Evolutionary conservation across 92 coral and sea anemone genomes (phyloP), one percentile per base, ranked within the genome.

Genomic region (Umimayanthus chanpuru): DNA sequence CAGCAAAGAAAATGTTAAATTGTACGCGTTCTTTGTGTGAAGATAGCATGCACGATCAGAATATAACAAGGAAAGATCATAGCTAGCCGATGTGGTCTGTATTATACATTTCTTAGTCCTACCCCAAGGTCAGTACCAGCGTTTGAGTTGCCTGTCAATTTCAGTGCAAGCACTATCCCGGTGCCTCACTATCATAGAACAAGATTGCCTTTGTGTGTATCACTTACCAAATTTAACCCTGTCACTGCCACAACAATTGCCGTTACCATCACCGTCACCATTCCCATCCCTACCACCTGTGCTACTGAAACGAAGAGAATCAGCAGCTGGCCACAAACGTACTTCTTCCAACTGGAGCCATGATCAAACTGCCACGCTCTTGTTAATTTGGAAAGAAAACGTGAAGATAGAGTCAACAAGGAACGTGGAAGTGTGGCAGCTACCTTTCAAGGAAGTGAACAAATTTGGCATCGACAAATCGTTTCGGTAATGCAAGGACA

Each of bases 311-410:
- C 47, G 12, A 38, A 75, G 9, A 75, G 50, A 75, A 39, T 75
- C 79, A 75, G 79, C 47, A 75, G 50, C 55, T 75, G 79, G 79
- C 53, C 79, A 38, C 49, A 39, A 75, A 75, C 79, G 43, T 29
- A 75, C 39, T 38, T 75, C 79, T 75, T 75, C 29, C 79, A 39
- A 75, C 79, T 47, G 50, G 50, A 47, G 11, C 11, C 50, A 47
- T 47, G 50, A 47, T 47, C 50, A 47, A 47, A 47, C 0, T 47
- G 50, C 50, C 50, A 47, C 50, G 50, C 50, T 47, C 10, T 11
- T 47, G 50, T 47, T 11, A 47, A 7, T 9, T 47, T 47, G 50
- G 50, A 47, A 47, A 47, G 50, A 47, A 47, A 47, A 9, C 50
- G 50, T 11, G 16, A 53, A 47, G 50, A 47, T 47, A 47, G 50